Evolutionary conservation across 2,113 vertebrate species (phyloP).

Genomic region (Capra hircus): DNA sequence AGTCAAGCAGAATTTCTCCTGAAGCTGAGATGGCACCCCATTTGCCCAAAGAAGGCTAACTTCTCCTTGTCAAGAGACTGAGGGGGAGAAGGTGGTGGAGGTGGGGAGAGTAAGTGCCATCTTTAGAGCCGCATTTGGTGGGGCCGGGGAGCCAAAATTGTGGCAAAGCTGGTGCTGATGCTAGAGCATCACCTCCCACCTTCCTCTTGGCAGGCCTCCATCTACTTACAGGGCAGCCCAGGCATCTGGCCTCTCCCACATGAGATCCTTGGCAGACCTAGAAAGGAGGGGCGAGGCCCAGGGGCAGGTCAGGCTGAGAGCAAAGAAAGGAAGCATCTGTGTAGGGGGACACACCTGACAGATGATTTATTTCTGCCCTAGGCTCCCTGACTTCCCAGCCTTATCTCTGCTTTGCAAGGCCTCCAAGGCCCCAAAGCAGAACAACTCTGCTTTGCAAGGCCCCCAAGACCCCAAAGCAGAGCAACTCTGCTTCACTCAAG

Average conservation of each 20-base stretch:
- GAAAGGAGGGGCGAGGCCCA: background rate
- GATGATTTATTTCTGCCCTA: constrained; percentile 64
- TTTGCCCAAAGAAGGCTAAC: background rate
- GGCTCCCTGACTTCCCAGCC: background rate
- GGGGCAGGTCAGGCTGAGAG: constrained; percentile 33
- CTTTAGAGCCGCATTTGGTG: background rate
- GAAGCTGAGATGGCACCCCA: no score
- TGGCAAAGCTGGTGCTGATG: background rate
- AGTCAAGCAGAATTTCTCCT: background rate
- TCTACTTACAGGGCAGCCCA: background rate
- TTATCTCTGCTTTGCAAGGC: constrained; percentile 61
- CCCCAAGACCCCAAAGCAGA: background rate
- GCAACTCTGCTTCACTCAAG: background rate
- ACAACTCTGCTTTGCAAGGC: constrained; percentile 54
- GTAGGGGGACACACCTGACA: constrained; percentile 41
- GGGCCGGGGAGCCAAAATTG: background rate
- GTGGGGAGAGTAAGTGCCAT: rapidly evolving
- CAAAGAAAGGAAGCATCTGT: constrained; percentile 6
- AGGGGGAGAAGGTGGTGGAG: background rate
- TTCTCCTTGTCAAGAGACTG: background rate
- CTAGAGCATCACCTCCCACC: background rate
- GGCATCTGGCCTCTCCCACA: background rate
- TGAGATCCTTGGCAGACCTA: background rate
- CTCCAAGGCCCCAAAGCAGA: background rate
- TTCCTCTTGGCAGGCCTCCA: background rate